A percentile compares a stretch with the other conserved stretches of the same genome.
Conservation (phyloP, 2,113 vertebrate genomes). For the Columbina picui region DNA sequence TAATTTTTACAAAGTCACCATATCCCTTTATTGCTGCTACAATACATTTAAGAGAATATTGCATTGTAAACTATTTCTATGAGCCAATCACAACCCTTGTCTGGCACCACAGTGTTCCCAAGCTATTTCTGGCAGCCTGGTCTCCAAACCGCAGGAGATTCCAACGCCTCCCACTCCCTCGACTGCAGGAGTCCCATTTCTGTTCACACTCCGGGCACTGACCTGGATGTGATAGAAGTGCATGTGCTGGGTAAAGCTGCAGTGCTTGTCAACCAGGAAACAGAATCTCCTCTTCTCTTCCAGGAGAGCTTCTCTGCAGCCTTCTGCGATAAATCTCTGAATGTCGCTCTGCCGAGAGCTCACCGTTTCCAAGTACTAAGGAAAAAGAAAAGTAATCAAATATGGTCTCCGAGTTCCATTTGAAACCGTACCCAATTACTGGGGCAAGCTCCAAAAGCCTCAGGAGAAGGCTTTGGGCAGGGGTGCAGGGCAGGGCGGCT, state of each 20-base stretch:
- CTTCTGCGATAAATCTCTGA: constrained; percentile 93
- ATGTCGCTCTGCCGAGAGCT: constrained; percentile 91
- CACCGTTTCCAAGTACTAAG: constrained; percentile 88
- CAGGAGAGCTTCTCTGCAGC: constrained; percentile 91
- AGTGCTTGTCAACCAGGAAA: constrained; percentile 97
- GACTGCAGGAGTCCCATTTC: not conserved
- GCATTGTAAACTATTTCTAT: not conserved
- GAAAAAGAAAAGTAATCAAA: not conserved
- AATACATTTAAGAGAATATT: not conserved
- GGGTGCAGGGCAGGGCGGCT: not conserved
- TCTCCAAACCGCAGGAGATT: not conserved
- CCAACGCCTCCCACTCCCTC: not conserved
- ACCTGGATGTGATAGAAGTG: constrained; percentile 88
- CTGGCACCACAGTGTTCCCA: not conserved
- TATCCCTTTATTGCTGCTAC: not conserved
- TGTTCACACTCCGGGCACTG: not conserved
- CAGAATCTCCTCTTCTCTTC: constrained; percentile 97
- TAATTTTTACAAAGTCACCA: not conserved
- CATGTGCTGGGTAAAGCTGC: constrained; percentile 86
- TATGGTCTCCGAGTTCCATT: not conserved
- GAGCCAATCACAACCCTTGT: not conserved
- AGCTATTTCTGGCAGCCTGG: not conserved
- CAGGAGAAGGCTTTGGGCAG: not conserved
- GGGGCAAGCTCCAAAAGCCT: not conserved
- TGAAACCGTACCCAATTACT: not conserved